Evolutionary conservation across 2,888 invertebrate species (phyloP).

Genomic region (Erebia palarica): DNA sequence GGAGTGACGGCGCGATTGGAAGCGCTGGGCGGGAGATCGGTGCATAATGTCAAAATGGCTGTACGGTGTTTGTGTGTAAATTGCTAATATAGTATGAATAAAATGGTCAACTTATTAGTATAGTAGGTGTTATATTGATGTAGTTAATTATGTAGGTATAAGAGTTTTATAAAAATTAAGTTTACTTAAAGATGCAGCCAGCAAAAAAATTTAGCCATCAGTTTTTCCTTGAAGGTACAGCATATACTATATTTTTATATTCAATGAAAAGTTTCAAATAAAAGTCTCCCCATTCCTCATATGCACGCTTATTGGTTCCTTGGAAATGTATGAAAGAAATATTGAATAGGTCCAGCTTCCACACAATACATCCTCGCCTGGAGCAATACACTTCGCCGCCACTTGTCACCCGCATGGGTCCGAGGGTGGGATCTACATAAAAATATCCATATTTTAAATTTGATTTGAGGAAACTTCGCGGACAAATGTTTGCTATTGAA

Average conservation of each 20-base stretch:
- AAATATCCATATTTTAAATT: conserved; percentile 81
- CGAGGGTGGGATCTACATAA: conserved; percentile 71
- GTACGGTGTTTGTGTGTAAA: too few species aligned
- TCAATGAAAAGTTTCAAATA: conserved; percentile 22
- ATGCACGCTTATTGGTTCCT: conserved; percentile 38
- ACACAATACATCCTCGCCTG: conserved; percentile 58
- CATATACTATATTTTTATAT: neutral
- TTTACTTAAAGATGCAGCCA: neutral
- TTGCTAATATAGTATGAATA: too few species aligned
- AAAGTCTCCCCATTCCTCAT: conserved; percentile 31
- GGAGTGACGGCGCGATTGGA: too few species aligned
- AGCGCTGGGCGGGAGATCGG: too few species aligned
- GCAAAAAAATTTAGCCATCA: neutral
- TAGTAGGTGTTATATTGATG: too few species aligned
- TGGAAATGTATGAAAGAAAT: conserved; percentile 48
- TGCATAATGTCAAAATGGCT: too few species aligned
- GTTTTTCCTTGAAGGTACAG: neutral
- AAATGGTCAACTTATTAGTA: too few species aligned
- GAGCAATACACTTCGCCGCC: conserved; percentile 50
- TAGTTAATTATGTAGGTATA: too few species aligned
- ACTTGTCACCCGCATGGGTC: conserved; percentile 71
- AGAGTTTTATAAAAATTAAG: neutral
- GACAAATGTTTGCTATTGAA: conserved; percentile 81
- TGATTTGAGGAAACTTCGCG: conserved; percentile 72
- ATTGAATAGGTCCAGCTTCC: conserved; percentile 56